A percentile compares a stretch with the other conserved stretches of the same genome.
Conservation (phyloP, 2,888 invertebrate species). For the Megalurothrips usitatus region DNA sequence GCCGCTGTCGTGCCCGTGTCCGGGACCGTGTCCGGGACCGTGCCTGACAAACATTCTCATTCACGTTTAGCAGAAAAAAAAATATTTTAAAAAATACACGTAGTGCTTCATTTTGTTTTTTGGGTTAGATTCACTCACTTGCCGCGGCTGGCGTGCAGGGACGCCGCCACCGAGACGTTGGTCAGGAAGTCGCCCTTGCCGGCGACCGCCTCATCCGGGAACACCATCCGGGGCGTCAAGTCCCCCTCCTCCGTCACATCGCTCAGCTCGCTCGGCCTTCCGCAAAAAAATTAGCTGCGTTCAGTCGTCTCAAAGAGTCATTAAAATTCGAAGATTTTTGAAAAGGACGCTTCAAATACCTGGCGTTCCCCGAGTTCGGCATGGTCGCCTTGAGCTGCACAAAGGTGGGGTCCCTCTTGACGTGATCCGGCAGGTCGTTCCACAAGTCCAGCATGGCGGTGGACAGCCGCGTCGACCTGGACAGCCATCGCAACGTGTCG, state of each 20-base stretch:
- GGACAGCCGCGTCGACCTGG: background rate
- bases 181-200: background rate
- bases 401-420: slow-evolving; percentile 61
- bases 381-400: slow-evolving; percentile 56
- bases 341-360: too few relatives aligned
- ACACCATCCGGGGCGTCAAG: background rate
- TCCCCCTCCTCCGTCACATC: background rate
- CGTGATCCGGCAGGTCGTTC: slow-evolving; percentile 60
- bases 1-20: background rate
- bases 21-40: background rate
- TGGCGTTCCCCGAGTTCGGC: slow-evolving; percentile 38
- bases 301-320: background rate
- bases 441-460: slow-evolving; percentile 53
- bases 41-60: too few relatives aligned
- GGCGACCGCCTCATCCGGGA: background rate
- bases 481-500: too few relatives aligned
- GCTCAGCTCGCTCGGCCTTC: background rate
- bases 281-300: background rate
- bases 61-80: background rate
- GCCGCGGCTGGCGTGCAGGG: background rate
- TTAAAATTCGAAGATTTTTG: too few relatives aligned
- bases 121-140: background rate
- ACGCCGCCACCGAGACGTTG: background rate
- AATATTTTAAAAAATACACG: background rate
- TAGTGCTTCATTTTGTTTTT: background rate